Conservation (phyloP, 2,113 vertebrate species). For the Protobothrops flavoviridis region DNA sequence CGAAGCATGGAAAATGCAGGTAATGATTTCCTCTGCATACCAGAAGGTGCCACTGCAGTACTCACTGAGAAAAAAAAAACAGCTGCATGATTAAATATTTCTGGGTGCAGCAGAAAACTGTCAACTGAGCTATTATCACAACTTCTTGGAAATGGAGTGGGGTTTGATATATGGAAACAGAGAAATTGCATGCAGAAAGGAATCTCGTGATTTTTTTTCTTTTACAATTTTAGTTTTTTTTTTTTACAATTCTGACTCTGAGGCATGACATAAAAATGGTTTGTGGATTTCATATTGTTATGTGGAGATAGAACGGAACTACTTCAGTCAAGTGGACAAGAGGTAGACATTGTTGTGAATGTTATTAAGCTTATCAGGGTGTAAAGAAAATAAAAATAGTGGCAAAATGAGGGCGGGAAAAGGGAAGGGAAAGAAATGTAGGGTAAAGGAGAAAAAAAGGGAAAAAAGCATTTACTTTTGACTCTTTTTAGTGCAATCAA, state of each 20-base stretch:
- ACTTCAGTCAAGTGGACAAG: neutral
- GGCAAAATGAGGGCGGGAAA: neutral
- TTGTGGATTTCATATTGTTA: neutral
- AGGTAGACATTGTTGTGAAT: neutral
- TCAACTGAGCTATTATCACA: constrained; percentile 22
- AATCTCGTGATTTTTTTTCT: constrained; percentile 20
- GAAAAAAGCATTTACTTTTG: neutral
- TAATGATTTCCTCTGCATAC: constrained; percentile 40
- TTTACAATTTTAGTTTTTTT: constrained; percentile 41
- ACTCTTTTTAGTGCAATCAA: neutral
- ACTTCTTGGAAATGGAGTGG: constrained; percentile 17
- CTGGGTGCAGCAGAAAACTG: neutral
- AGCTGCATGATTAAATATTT: constrained; percentile 30
- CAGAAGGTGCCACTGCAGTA: constrained; percentile 71
- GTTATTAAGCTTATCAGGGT: neutral
- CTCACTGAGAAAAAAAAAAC: constrained; percentile 45
- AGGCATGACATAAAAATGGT: neutral
- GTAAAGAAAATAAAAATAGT: neutral
- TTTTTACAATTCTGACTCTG: constrained; percentile 31
- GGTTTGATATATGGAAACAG: neutral
- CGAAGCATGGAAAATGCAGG: neutral
- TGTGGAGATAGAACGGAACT: neutral
- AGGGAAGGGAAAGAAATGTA: neutral
- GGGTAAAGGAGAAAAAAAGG: neutral
- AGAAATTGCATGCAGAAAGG: constrained; percentile 25